Evolutionary conservation across 2,113 vertebrate genomes (phyloP), one percentile per base, ranked within the genome.

Genomic region (Hiodon tergisus): DNA sequence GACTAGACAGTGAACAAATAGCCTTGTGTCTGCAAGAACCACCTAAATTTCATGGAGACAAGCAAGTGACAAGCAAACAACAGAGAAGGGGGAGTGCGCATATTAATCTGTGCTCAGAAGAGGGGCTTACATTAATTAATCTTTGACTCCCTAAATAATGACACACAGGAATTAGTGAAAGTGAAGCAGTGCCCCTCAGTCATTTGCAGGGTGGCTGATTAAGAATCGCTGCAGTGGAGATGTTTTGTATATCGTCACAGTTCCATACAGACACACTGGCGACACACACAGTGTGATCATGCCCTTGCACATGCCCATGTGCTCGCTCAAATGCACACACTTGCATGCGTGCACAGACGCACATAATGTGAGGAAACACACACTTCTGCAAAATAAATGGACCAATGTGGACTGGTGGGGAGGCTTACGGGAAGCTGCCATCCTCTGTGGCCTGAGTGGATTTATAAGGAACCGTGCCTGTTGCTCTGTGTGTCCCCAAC

Each of bases 401-500:
- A 31, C 31, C 31, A 31, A 31, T 31, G 31, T 31, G 31, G 31
- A 31, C 31, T 31, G 31, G 31, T 31, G 31, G 31, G 31, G 31
- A 31, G 31, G 31, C 31, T 31, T 31, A 31, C 31, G 2, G 31
- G 31, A 31, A 31, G 31, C 31, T 31, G 31, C 31, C 31, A 31
- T 31, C 31, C 31, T 31, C 31, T 31, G 31, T 31, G 31, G 31
- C 31, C 31, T 31, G 31, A 31, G 31, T 31, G 31, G 3, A 16
- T 62, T 5, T 16, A 16, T 16, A 62, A 16, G n/a, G 60, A 16
- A 13, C 60, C 46, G 69, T 67, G 85, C 60, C 50, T 78, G 61
- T 80, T 7, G 78, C 11, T 81, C 72, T 81, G 55, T 72, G 13
- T 83, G 84, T 81, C 89, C 88, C 31, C 31, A 31, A 78, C 91